These are phyloP conservation scores for Mesoligia furuncula DNA, from an alignment of 2,888 invertebrate genomes.

Conservation along the genomic window DNA sequence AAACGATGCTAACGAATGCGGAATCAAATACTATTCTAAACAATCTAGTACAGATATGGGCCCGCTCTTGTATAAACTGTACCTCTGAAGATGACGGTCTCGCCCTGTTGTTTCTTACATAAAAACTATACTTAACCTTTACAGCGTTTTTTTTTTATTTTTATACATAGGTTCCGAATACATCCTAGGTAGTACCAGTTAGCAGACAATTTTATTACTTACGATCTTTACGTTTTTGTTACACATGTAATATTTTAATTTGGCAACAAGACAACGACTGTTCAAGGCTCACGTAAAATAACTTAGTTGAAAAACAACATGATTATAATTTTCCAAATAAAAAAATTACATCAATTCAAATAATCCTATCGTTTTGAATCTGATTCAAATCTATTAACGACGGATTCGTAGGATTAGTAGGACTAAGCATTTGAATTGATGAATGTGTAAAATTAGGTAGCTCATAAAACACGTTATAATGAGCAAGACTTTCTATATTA, in stretches of 20 bases:
- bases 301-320: not conserved
- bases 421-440: not conserved
- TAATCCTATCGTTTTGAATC: not conserved
- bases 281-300: not conserved
- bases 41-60: not conserved
- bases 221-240: not conserved
- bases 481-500: not conserved
- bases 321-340: not conserved
- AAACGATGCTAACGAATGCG: constrained; percentile 2
- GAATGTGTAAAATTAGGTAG: not conserved
- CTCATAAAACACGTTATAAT: not conserved
- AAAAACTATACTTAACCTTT: not conserved
- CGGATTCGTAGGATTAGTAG: not conserved
- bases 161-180: not conserved
- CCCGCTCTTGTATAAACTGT: constrained; percentile 2
- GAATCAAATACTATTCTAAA: not conserved
- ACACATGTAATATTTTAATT: constrained; percentile 7
- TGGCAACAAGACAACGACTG: constrained; percentile 9
- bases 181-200: not conserved
- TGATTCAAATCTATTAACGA: not conserved
- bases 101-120: not conserved
- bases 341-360: not conserved
- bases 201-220: not conserved
- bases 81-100: not conserved
- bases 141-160: not conserved